Base-by-base conservation (phyloP, 2,888 invertebrate genomes). In the Pristionchus mayeri region DNA sequence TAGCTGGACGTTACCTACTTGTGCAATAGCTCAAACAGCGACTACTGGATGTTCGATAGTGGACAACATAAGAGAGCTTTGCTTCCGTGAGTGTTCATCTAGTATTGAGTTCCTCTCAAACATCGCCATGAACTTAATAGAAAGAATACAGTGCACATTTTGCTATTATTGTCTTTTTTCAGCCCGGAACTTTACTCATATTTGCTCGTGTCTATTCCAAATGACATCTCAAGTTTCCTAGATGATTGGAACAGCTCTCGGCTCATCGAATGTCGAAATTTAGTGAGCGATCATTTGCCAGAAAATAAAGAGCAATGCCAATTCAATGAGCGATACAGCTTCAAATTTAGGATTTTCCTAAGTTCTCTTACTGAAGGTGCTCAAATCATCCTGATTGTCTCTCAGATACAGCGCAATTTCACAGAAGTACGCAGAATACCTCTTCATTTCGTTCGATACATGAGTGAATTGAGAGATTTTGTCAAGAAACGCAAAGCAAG, bases 1-100 rank as follows among this genome's bases (percentile, higher is more conserved):
- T 48, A 76, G 76, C 48, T 76, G 48, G 76, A 76, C 3, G 76
- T 76, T 1, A 24, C 48, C 76, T 76, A 40, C 76, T 76, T 48
- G 27, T 24, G 16, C 76, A 50, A 50, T 44, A 24, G 40, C 11
- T 16, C 44, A 3, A 48, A 76, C 7, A 34, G 48, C 9, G 76
- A 76, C 16, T 76, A 76, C 13, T 76, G 76, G 76, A 16, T 76
- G 48, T 76, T 76, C 18, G 37, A 44, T 13, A n/a, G 21, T 13
- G 76, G 37, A 21, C 6, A 44, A 9, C 7, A 44, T 44, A 13
- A 21, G 21, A 30, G 76, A 24, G 48, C 76, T 0, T 48, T 76
- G 76, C 44, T 40, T 13, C 76, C 76, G 76, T 76, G 18, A 76
- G 76, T 48, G 44, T 2, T 34, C 3, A n/a, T n/a, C n/a, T 44